phyloP scores from a whole-genome alignment of 2,113 vertebrate species.

The Scophthalmus maximus region DNA sequence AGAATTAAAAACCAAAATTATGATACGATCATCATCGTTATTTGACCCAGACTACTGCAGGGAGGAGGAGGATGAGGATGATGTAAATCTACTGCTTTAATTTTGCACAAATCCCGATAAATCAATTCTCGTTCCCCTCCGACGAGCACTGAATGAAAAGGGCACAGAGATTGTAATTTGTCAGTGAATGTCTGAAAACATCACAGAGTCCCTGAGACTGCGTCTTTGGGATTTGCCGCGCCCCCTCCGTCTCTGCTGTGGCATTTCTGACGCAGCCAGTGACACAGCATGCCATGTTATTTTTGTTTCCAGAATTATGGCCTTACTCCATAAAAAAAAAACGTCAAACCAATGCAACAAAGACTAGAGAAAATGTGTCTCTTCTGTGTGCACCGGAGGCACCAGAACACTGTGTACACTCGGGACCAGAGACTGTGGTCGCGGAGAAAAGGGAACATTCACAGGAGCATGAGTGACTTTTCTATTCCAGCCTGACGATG shows the following conservation, averaged over 20 bases:
- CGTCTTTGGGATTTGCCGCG: neutral
- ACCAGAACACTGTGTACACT: slow-evolving; percentile 69
- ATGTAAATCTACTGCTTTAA: slow-evolving; percentile 35
- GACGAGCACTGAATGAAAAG: slow-evolving; percentile 41
- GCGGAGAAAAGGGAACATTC: slow-evolving; percentile 31
- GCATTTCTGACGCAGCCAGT: slow-evolving; percentile 8
- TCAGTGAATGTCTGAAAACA: slow-evolving; percentile 64
- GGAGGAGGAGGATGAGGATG: too few species aligned
- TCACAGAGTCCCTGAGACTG: slow-evolving; percentile 18
- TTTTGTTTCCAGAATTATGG: slow-evolving; percentile 71
- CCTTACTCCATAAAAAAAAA: slow-evolving; percentile 71
- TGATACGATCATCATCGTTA: too few species aligned
- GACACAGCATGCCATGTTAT: slow-evolving; percentile 36
- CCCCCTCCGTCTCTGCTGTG: slow-evolving; percentile 41
- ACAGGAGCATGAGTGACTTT: slow-evolving; percentile 54
- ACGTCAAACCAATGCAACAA: slow-evolving; percentile 61
- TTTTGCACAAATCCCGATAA: slow-evolving; percentile 55
- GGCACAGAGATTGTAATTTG: slow-evolving; percentile 69
- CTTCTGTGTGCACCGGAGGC: slow-evolving; percentile 54
- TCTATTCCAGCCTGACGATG: slow-evolving; percentile 54
- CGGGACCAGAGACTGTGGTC: slow-evolving; percentile 40
- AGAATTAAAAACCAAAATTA: too few species aligned
- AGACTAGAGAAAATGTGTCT: slow-evolving; percentile 60
- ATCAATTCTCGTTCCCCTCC: slow-evolving; percentile 30
- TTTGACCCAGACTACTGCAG: too few species aligned